These are phyloP conservation scores for Polydrusus tereticollis DNA, from an alignment of 2,888 invertebrate genomes.

Conservation along the genomic window DNA sequence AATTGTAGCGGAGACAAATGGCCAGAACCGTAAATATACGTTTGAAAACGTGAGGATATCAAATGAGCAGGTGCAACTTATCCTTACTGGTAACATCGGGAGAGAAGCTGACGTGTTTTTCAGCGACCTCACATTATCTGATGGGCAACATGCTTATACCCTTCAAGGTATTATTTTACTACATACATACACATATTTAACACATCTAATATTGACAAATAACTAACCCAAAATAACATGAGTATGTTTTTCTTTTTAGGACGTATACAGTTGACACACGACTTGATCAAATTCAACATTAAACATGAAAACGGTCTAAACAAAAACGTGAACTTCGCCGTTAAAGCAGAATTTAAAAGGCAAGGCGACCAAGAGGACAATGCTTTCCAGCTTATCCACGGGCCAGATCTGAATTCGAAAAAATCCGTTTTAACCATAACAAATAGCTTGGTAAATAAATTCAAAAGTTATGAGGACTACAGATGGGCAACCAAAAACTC, in stretches of 20 bases:
- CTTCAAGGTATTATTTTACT: slow-evolving; percentile 61
- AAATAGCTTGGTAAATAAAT: slow-evolving; percentile 55
- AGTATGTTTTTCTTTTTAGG: slow-evolving; percentile 43
- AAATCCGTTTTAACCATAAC: slow-evolving; percentile 70
- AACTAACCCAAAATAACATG: not conserved
- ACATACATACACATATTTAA: not conserved
- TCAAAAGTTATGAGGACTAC: slow-evolving; percentile 65
- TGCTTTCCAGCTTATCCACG: slow-evolving; percentile 70
- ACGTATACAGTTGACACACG: slow-evolving; percentile 61
- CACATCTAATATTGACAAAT: not conserved
- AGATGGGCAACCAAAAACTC: slow-evolving; percentile 70
- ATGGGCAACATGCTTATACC: slow-evolving; percentile 67
- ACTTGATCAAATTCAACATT: slow-evolving; percentile 68
- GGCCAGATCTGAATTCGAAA: slow-evolving; percentile 72
- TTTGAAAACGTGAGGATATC: slow-evolving; percentile 72
- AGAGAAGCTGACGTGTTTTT: slow-evolving; percentile 65
- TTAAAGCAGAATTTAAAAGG: slow-evolving; percentile 69
- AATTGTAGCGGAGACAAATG: slow-evolving; percentile 63
- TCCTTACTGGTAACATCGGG: slow-evolving; percentile 70
- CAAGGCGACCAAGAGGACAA: slow-evolving; percentile 50
- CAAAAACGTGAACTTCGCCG: slow-evolving; percentile 73
- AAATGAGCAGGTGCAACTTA: slow-evolving; percentile 66
- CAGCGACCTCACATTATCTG: slow-evolving; percentile 69
- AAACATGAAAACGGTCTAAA: slow-evolving; percentile 73
- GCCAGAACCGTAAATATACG: slow-evolving; percentile 69